Percentiles rank a stretch among this genome's conserved stretches.
These are phyloP conservation scores for Scelioninae gen. 1 DNA, from an alignment of 2,888 invertebrate genomes.

Conservation along the genomic window DNA sequence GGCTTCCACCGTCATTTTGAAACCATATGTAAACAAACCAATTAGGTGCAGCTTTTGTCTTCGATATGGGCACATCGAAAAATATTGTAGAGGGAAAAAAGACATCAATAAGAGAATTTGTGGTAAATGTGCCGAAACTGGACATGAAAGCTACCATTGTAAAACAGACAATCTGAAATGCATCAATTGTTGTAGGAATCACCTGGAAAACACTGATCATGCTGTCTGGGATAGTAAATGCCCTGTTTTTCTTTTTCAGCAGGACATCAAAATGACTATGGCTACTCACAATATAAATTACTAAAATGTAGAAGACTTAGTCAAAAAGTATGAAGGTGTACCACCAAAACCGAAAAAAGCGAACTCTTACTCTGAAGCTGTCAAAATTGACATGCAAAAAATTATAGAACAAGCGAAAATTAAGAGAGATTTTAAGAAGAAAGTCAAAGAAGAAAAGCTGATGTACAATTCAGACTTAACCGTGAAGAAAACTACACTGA, in stretches of 20 bases:
- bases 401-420: background rate
- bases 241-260: background rate
- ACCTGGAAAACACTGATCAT: background rate
- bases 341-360: slow-evolving; percentile 8
- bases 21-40: too few relatives aligned
- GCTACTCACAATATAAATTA: slow-evolving; percentile 4
- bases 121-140: background rate
- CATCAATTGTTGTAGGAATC: slow-evolving; percentile 5
- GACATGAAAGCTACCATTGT: background rate
- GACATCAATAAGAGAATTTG: background rate
- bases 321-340: slow-evolving; percentile 6
- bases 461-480: background rate
- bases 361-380: slow-evolving; percentile 6
- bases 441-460: slow-evolving; percentile 4
- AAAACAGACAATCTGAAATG: background rate
- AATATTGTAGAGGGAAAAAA: background rate
- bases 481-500: background rate
- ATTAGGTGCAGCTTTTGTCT: background rate
- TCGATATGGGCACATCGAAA: slow-evolving; percentile 4
- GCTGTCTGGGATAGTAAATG: slow-evolving; percentile 4
- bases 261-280: slow-evolving; percentile 16
- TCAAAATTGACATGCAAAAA: background rate
- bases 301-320: background rate
- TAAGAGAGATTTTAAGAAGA: background rate
- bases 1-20: too few relatives aligned